Percentiles rank a stretch among this genome's conserved stretches.
Conservation (phyloP, 2,888 invertebrate species). For the Phragmatobia fuliginosa region DNA sequence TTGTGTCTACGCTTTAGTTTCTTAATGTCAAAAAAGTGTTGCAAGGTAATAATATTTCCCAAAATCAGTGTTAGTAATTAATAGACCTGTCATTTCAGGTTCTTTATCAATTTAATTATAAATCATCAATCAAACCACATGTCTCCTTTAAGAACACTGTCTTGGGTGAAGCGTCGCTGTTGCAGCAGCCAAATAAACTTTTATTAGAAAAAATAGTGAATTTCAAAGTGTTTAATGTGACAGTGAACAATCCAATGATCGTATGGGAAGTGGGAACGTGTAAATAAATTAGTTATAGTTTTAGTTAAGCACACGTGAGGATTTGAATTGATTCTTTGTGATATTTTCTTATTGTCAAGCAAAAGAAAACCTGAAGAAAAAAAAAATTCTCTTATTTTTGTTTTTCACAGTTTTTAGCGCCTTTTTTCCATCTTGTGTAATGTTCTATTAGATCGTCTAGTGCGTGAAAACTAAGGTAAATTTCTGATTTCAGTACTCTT, state of each 20-base stretch:
- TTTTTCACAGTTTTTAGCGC: not conserved
- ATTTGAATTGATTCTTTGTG: conserved; percentile 78
- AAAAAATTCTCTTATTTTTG: conserved; percentile 25
- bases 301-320: conserved; percentile 77
- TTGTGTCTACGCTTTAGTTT: conserved; percentile 10
- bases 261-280: conserved; percentile 71
- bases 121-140: conserved; percentile 31
- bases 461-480: not conserved
- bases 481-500: not conserved
- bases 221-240: conserved; percentile 63
- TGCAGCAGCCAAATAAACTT: conserved; percentile 59
- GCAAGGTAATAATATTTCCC: conserved; percentile 12
- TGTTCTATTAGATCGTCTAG: not conserved
- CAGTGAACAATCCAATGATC: conserved; percentile 59
- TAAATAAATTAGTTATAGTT: conserved; percentile 68
- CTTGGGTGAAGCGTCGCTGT: conserved; percentile 79
- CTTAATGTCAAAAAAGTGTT: conserved; percentile 8
- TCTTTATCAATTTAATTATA: not conserved
- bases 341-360: conserved; percentile 55
- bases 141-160: conserved; percentile 79
- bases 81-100: not conserved
- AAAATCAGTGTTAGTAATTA: conserved; percentile 2
- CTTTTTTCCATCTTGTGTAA: not conserved
- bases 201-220: conserved; percentile 67
- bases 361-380: conserved; percentile 43